These are phyloP conservation scores for Bufo bufo DNA, from an alignment of 2,113 vertebrate genomes.

Conservation along the genomic window DNA sequence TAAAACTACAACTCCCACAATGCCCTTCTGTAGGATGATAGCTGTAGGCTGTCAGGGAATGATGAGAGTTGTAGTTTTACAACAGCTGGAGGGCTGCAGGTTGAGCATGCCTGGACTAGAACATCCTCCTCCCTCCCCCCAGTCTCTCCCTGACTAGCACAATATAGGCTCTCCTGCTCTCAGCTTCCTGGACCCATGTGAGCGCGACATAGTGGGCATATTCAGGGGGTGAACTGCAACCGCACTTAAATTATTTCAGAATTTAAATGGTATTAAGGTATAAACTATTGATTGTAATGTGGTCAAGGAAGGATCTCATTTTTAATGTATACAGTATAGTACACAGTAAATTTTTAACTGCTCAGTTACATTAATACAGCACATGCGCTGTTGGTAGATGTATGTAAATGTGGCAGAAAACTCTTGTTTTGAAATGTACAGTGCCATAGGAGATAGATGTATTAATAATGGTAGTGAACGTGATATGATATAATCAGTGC, in stretches of 20 bases:
- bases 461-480: not conserved
- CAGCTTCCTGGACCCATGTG: not conserved
- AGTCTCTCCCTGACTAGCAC: not conserved
- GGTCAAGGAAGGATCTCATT: not conserved
- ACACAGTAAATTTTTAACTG: not conserved
- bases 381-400: not conserved
- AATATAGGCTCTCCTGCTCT: not conserved
- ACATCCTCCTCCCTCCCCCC: not conserved
- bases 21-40: no score
- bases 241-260: not conserved
- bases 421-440: not conserved
- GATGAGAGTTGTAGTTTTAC: no score
- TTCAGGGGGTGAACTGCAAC: not conserved
- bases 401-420: not conserved
- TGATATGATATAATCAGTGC: not conserved
- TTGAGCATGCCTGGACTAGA: not conserved
- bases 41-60: no score
- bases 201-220: not conserved
- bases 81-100: no score
- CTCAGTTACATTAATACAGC: not conserved
- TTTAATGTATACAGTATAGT: not conserved
- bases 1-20: no score
- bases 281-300: not conserved
- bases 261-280: not conserved
- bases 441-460: not conserved